Evolutionary conservation across 2,888 invertebrate species (phyloP).

Genomic region (Pollenia griseotomentosa): DNA sequence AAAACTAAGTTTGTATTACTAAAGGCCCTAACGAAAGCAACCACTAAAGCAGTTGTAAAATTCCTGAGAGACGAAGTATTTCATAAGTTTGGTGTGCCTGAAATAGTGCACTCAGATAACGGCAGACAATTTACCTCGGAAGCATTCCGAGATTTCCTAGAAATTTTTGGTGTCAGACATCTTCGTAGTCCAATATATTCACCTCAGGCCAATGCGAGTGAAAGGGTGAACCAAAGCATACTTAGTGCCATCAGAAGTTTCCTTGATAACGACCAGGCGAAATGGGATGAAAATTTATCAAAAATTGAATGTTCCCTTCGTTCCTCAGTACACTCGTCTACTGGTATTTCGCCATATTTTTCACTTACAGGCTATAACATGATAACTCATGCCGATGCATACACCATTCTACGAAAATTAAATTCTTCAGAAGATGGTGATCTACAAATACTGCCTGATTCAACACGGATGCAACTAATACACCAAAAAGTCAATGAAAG

Average conservation of each 20-base stretch:
- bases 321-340: not conserved
- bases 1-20: constrained; percentile 27
- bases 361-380: not conserved
- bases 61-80: too few relatives aligned
- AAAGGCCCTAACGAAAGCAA: constrained; percentile 9
- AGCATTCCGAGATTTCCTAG: too few relatives aligned
- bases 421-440: not conserved
- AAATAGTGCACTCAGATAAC: too few relatives aligned
- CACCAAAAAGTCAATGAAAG: not conserved
- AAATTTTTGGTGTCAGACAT: too few relatives aligned
- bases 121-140: too few relatives aligned
- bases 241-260: constrained; percentile 11
- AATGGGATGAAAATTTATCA: constrained; percentile 3
- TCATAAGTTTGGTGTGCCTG: too few relatives aligned
- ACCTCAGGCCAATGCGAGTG: not conserved
- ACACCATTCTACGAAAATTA: not conserved
- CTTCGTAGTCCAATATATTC: not conserved
- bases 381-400: constrained; percentile 2
- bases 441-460: not conserved
- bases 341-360: not conserved
- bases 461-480: not conserved
- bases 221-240: not conserved
- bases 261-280: not conserved
- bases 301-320: constrained; percentile 1
- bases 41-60: too few relatives aligned